Conservation (phyloP, 2,888 invertebrate species). For the Ophioninae sp. region DNA sequence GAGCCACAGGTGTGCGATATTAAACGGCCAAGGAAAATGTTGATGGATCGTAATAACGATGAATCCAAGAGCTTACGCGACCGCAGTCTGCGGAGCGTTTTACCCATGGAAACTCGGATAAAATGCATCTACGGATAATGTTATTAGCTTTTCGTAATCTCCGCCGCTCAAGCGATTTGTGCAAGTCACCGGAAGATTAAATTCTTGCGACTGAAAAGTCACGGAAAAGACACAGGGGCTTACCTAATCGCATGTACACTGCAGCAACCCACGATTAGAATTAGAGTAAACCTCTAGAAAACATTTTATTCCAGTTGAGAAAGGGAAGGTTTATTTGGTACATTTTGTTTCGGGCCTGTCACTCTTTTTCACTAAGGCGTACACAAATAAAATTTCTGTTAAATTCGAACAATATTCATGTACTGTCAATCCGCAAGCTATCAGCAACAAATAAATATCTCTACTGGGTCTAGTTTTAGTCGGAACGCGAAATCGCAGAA, state of each 20-base stretch:
- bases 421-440: no score
- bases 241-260: conserved; percentile 3
- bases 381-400: no score
- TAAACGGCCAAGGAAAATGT: conserved; percentile 9
- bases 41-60: conserved; percentile 34
- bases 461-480: no score
- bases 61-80: conserved; percentile 18
- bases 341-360: no score
- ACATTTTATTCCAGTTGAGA: neutral
- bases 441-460: no score
- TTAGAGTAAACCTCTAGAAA: neutral
- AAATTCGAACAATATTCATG: no score
- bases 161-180: neutral
- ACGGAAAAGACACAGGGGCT: neutral
- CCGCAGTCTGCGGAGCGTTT: conserved; percentile 23
- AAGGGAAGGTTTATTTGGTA: no score
- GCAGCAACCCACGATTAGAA: conserved; percentile 2
- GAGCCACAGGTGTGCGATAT: conserved; percentile 6
- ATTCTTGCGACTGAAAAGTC: conserved; percentile 13
- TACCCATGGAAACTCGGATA: conserved; percentile 30
- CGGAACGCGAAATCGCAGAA: no score
- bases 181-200: neutral
- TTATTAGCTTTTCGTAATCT: neutral
- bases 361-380: no score
- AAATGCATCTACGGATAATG: conserved; percentile 3